Conservation (phyloP, 2,888 invertebrate species). For the Drosophila meridiana region DNA sequence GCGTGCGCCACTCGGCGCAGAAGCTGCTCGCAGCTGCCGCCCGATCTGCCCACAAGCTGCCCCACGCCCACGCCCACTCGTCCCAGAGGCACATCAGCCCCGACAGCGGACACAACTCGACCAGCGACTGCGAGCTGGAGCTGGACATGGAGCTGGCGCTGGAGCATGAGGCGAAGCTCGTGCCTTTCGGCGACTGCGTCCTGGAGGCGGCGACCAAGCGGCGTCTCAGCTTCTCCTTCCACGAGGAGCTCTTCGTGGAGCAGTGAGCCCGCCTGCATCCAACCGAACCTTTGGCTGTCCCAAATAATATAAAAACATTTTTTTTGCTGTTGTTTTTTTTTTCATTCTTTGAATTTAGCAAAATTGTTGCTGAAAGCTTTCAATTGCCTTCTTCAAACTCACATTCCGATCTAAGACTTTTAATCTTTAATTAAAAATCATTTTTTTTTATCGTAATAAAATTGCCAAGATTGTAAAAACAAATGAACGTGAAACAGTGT, state of each 20-base stretch:
- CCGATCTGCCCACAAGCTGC: constrained; percentile 29
- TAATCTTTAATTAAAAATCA: constrained; percentile 1
- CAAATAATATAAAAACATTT: constrained; percentile 7
- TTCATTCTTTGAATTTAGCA: constrained; percentile 16
- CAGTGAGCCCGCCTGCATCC: constrained; percentile 15
- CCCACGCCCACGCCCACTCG: constrained; percentile 21
- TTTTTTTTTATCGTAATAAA: constrained; percentile 43
- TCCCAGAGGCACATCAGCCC: constrained; percentile 76
- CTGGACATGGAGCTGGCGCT: constrained; percentile 48
- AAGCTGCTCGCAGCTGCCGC: constrained; percentile 62
- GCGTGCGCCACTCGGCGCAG: constrained; percentile 80
- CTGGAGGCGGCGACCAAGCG: constrained; percentile 74
- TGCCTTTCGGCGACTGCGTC: constrained; percentile 17
- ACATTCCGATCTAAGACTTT: constrained; percentile 33
- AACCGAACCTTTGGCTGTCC: constrained; percentile 44
- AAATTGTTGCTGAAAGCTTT: constrained; percentile 46
- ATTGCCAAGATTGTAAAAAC: constrained; percentile 23
- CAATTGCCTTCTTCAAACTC: constrained; percentile 33
- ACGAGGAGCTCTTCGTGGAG: constrained; percentile 84
- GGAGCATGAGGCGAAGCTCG: constrained; percentile 45
- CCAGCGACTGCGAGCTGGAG: constrained; percentile 72
- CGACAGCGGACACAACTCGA: constrained; percentile 84
- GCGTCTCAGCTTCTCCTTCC: constrained; percentile 86
- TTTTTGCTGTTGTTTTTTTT: constrained; percentile 27
- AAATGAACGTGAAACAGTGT: not conserved